Evolutionary conservation across 2,888 invertebrate species (phyloP).

Genomic region (Napeogenes sylphis): DNA sequence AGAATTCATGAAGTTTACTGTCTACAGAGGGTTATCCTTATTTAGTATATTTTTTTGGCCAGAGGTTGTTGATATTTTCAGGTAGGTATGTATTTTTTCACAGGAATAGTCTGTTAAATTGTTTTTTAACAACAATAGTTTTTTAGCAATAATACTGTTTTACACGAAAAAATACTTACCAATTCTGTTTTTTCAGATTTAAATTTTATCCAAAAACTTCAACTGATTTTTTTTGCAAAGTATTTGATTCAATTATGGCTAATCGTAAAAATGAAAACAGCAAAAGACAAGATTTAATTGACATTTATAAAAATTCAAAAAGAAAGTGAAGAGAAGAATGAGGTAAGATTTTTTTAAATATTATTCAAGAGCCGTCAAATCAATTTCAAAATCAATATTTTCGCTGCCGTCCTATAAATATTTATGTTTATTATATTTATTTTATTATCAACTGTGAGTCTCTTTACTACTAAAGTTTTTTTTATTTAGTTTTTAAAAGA

Average conservation of each 20-base stretch:
- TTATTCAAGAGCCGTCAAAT: not conserved
- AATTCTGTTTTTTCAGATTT: conserved; percentile 40
- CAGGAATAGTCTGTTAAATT: too few relatives aligned
- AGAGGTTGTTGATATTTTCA: conserved; percentile 35
- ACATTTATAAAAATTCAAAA: conserved; percentile 48
- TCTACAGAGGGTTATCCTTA: conserved; percentile 33
- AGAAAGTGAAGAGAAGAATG: conserved; percentile 40
- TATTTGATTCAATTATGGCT: conserved; percentile 40
- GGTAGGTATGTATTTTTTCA: conserved; percentile 31
- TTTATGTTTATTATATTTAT: too few relatives aligned
- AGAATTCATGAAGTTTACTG: conserved; percentile 34
- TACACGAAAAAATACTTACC: too few relatives aligned
- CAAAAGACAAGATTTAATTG: conserved; percentile 47
- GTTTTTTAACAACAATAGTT: not conserved
- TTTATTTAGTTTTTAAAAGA: too few relatives aligned
- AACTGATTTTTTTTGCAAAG: conserved; percentile 39
- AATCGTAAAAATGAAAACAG: conserved; percentile 41
- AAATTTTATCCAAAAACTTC: conserved; percentile 48
- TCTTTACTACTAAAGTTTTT: too few relatives aligned
- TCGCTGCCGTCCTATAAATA: too few relatives aligned
- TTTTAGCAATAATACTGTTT: too few relatives aligned
- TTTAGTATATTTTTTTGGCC: conserved; percentile 42
- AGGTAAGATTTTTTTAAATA: conserved; percentile 30
- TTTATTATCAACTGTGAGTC: too few relatives aligned
- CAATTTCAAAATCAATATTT: not conserved